Conservation (phyloP, 2,113 vertebrate species). For the Psilopsiagon aymara region DNA sequence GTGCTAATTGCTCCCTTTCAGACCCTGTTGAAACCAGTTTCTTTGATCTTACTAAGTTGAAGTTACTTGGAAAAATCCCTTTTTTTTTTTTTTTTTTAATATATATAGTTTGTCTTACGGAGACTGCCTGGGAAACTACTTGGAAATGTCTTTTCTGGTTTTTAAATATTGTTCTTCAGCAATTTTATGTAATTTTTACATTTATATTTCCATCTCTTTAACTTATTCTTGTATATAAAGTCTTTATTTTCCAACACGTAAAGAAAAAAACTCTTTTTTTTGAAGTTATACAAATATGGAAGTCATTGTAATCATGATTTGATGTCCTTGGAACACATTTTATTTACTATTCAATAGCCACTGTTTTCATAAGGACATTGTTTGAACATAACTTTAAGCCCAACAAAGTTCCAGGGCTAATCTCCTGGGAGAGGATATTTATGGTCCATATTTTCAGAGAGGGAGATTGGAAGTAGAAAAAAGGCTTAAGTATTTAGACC, state of each 20-base stretch:
- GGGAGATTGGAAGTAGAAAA: conserved; percentile 31
- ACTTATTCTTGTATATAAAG: background rate
- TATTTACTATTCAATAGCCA: conserved; percentile 46
- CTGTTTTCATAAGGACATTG: conserved; percentile 53
- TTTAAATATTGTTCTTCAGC: background rate
- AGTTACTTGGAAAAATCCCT: background rate
- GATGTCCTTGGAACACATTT: conserved; percentile 9
- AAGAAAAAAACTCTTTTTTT: conserved; percentile 14
- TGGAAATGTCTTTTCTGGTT: background rate
- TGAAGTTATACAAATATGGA: conserved; percentile 33
- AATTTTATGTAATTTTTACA: background rate
- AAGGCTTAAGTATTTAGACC: conserved; percentile 39
- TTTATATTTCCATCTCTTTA: conserved; percentile 12
- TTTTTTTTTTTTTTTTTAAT: background rate
- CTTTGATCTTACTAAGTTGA: background rate
- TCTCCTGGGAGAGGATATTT: conserved; percentile 56
- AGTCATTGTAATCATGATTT: conserved; percentile 37
- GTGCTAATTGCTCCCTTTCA: background rate
- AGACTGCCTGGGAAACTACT: background rate
- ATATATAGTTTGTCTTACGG: background rate
- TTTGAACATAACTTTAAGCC: conserved; percentile 18
- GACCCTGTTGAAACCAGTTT: background rate
- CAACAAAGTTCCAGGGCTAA: conserved; percentile 28
- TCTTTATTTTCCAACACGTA: conserved; percentile 15
- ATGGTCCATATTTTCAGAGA: conserved; percentile 49